Percentiles rank a stretch among this genome's conserved stretches.
Evolutionary conservation across 2,888 invertebrate species (phyloP).

Genomic region (Cephus rjabovi): DNA sequence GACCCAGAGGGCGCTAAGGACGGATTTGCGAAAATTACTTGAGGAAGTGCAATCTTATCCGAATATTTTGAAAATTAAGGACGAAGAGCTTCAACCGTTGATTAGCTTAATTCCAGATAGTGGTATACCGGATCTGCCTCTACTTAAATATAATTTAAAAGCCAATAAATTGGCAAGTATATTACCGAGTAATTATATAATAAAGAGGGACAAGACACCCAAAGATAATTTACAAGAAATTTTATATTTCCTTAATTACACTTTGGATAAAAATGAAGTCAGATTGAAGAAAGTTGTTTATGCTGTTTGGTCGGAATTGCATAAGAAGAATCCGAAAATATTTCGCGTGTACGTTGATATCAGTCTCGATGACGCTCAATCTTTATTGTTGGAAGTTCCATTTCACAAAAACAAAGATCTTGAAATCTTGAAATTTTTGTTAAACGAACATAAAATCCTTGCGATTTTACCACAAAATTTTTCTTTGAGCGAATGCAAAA

Average conservation of each 20-base stretch:
- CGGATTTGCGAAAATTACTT: constrained; percentile 8
- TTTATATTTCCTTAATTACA: constrained; percentile 8
- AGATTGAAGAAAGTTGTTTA: too few relatives aligned
- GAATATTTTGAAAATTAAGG: constrained; percentile 14
- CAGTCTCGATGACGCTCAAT: too few relatives aligned
- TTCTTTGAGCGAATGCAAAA: constrained; percentile 12
- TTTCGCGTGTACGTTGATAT: too few relatives aligned
- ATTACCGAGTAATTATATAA: constrained; percentile 18
- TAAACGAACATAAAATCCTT: constrained; percentile 11
- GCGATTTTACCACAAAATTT: constrained; percentile 18
- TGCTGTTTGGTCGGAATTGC: too few relatives aligned
- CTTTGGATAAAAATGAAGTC: neutral
- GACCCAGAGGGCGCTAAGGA: neutral
- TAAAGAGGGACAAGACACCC: neutral
- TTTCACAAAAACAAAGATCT: too few relatives aligned
- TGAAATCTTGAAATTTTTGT: neutral
- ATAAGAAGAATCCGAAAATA: too few relatives aligned
- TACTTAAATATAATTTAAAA: constrained; percentile 15
- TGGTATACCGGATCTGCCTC: constrained; percentile 8
- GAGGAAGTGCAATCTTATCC: constrained; percentile 10
- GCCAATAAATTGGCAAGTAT: constrained; percentile 5
- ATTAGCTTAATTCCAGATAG: constrained; percentile 11
- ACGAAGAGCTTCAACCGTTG: constrained; percentile 15
- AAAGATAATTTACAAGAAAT: constrained; percentile 13
- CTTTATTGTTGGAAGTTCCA: too few relatives aligned